phyloP scores from a whole-genome alignment of 2,888 invertebrate genomes.

The Rosalia funebris region DNA sequence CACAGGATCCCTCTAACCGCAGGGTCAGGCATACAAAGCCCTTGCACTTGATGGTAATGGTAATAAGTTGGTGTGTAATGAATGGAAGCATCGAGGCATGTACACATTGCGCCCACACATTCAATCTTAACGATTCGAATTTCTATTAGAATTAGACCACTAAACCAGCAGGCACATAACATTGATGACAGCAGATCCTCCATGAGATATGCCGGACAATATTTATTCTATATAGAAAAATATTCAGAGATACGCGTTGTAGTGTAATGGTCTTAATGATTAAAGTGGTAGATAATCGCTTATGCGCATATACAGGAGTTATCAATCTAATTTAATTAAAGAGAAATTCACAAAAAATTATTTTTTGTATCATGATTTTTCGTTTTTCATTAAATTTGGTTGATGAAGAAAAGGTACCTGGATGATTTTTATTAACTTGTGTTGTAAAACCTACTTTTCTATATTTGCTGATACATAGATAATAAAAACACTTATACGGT shows the following conservation, averaged over 20 bases:
- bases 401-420: too few species aligned
- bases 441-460: too few species aligned
- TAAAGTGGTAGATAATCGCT: too few species aligned
- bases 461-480: too few species aligned
- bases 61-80: conserved; percentile 41
- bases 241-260: neutral
- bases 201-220: conserved; percentile 9
- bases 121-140: conserved; percentile 36
- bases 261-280: neutral
- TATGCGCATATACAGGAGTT: too few species aligned
- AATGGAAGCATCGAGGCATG: conserved; percentile 55
- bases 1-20: conserved; percentile 12
- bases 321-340: too few species aligned
- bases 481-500: too few species aligned
- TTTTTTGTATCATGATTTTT: too few species aligned
- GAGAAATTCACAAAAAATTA: too few species aligned
- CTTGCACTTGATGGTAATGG: conserved; percentile 24
- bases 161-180: neutral
- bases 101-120: conserved; percentile 61
- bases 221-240: conserved; percentile 8
- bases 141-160: conserved; percentile 6
- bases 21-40: conserved; percentile 23
- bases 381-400: too few species aligned
- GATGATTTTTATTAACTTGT: too few species aligned
- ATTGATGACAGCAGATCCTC: conserved; percentile 6